These are phyloP conservation scores for Seira sanloemensis DNA, from an alignment of 2,888 invertebrate species.

Conservation along the genomic window DNA sequence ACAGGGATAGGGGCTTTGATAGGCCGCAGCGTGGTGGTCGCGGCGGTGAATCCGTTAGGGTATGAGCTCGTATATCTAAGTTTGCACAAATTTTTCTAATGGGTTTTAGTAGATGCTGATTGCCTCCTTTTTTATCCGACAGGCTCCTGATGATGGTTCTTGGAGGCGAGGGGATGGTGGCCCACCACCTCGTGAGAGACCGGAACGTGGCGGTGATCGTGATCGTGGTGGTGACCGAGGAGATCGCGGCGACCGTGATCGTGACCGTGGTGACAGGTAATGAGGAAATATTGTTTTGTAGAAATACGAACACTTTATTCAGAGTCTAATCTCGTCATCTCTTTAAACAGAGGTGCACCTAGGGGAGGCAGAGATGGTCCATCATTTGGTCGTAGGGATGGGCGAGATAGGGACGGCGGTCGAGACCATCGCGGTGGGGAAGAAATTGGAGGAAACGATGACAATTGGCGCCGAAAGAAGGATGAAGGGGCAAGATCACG, in stretches of 20 bases:
- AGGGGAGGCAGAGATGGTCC: constrained; percentile 52
- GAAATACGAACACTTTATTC: neutral
- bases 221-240: constrained; percentile 55
- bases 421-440: constrained; percentile 30
- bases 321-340: neutral
- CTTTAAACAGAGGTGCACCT: neutral
- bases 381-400: constrained; percentile 27
- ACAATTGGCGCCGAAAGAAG: constrained; percentile 63
- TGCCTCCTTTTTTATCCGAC: too few species aligned
- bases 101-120: too few species aligned
- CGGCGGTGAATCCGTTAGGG: constrained; percentile 26
- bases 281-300: neutral
- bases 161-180: constrained; percentile 74
- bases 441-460: constrained; percentile 40
- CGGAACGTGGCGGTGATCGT: constrained; percentile 56
- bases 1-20: constrained; percentile 72
- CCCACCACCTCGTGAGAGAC: constrained; percentile 7
- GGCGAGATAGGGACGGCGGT: constrained; percentile 41
- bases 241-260: constrained; percentile 59
- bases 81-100: neutral
- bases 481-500: constrained; percentile 36
- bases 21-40: constrained; percentile 41
- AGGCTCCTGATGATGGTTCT: constrained; percentile 73
- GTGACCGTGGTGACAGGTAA: constrained; percentile 43
- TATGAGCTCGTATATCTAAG: neutral